Evolutionary conservation across 2,113 vertebrate species (phyloP).

Genomic region (Ptilonorhynchus violaceus): DNA sequence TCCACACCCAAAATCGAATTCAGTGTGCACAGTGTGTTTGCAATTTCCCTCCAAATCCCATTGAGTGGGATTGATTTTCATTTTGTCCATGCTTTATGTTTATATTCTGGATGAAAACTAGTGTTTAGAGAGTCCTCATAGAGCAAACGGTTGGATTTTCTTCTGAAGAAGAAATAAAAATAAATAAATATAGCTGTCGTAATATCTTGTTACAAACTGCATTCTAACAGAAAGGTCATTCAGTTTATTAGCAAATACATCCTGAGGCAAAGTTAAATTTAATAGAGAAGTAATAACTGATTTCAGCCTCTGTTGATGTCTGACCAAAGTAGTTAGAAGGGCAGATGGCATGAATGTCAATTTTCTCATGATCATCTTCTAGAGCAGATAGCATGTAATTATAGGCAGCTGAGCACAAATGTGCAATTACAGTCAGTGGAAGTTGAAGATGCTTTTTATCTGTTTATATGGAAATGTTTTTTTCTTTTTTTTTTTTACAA

Average conservation of each 20-base stretch:
- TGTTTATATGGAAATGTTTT: not conserved
- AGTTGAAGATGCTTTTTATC: not conserved
- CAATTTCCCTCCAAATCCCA: not conserved
- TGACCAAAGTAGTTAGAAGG: constrained; percentile 60
- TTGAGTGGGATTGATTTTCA: not conserved
- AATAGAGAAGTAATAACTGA: constrained; percentile 56
- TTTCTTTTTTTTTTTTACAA: not conserved
- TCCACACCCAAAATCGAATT: not conserved
- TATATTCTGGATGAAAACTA: not conserved
- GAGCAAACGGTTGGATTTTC: not conserved
- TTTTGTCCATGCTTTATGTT: not conserved
- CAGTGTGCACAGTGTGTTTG: not conserved
- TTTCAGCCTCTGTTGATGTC: constrained; percentile 22
- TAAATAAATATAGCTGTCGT: constrained; percentile 22
- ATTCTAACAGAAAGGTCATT: constrained; percentile 62
- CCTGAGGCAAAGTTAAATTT: constrained; percentile 63
- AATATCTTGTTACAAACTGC: constrained; percentile 37
- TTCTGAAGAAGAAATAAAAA: not conserved
- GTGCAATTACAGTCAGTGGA: not conserved
- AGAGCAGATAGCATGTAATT: constrained; percentile 58
- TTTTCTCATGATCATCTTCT: constrained; percentile 39
- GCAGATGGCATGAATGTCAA: constrained; percentile 60
- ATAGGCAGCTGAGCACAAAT: constrained; percentile 40
- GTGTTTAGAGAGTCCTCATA: not conserved
- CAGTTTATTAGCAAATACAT: constrained; percentile 57